Evolutionary conservation across 1,140 invertebrate species (phyloP).

Genomic region (Drosophila serrata): DNA sequence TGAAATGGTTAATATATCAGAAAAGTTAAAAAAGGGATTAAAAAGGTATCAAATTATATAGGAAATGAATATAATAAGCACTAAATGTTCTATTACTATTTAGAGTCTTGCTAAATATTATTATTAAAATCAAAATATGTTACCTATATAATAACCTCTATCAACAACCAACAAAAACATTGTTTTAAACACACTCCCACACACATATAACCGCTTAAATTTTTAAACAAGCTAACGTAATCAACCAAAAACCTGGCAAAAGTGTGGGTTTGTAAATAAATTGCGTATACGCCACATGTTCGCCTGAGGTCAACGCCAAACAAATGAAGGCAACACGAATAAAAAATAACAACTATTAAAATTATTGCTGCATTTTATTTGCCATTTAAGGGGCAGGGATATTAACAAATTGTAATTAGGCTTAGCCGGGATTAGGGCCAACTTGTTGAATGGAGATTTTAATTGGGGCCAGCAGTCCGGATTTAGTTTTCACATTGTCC

Average conservation of each 20-base stretch:
- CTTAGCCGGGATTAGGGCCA: constrained; percentile 59
- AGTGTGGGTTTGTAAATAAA: constrained; percentile 60
- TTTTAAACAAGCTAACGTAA: constrained; percentile 56
- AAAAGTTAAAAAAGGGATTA: not conserved
- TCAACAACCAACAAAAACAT: not conserved
- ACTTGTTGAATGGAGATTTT: constrained; percentile 60
- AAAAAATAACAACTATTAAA: constrained; percentile 62
- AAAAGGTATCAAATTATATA: not conserved
- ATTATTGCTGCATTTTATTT: constrained; percentile 69
- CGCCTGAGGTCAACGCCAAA: constrained; percentile 48
- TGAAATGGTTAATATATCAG: no score
- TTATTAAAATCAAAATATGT: no score
- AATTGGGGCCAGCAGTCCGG: constrained; percentile 56
- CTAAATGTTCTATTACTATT: not conserved
- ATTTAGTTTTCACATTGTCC: constrained; percentile 57
- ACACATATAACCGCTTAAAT: constrained; percentile 40
- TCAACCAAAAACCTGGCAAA: constrained; percentile 23
- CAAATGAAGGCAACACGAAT: constrained; percentile 19
- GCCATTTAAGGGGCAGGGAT: constrained; percentile 52
- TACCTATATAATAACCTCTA: not conserved
- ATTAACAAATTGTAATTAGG: constrained; percentile 74
- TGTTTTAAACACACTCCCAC: constrained; percentile 20
- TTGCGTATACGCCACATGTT: constrained; percentile 67
- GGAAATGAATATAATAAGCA: not conserved
- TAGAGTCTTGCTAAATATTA: not conserved